These are phyloP conservation scores for Anastrepha ludens DNA, from an alignment of 1,140 invertebrate species.

Conservation along the genomic window DNA sequence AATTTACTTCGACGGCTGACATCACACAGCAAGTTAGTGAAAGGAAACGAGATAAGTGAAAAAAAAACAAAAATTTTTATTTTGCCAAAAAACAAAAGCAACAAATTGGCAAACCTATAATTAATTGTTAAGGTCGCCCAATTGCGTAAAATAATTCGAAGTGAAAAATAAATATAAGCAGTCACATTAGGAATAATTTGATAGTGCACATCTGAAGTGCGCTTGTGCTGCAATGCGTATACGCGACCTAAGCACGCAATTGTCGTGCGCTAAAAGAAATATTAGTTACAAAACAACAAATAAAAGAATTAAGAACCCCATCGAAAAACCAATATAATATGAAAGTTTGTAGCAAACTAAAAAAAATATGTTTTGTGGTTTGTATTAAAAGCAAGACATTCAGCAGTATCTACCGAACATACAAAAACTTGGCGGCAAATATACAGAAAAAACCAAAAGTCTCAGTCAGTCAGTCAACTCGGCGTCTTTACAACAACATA, in stretches of 20 bases:
- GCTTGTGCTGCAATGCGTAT: neutral
- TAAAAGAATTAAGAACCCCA: neutral
- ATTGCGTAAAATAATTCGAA: neutral
- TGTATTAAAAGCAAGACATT: neutral
- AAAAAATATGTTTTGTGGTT: neutral
- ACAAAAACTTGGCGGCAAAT: too few relatives aligned
- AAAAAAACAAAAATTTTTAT: neutral
- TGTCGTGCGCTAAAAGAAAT: neutral
- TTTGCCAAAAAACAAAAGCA: neutral
- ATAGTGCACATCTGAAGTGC: neutral
- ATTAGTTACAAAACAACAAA: neutral
- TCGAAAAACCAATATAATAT: neutral
- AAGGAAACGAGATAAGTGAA: neutral
- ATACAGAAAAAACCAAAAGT: too few relatives aligned
- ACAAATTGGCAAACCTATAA: neutral
- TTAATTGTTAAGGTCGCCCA: neutral
- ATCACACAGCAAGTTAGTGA: neutral
- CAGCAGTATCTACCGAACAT: too few relatives aligned
- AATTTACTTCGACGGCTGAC: slow-evolving; percentile 2
- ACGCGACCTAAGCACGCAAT: neutral
- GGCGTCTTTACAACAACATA: neutral
- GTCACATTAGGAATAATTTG: neutral
- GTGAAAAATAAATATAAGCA: neutral
- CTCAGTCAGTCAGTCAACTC: neutral
- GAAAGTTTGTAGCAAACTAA: neutral